These are phyloP conservation scores for Cancer borealis DNA, from an alignment of 2,888 invertebrate genomes.

Conservation along the genomic window DNA sequence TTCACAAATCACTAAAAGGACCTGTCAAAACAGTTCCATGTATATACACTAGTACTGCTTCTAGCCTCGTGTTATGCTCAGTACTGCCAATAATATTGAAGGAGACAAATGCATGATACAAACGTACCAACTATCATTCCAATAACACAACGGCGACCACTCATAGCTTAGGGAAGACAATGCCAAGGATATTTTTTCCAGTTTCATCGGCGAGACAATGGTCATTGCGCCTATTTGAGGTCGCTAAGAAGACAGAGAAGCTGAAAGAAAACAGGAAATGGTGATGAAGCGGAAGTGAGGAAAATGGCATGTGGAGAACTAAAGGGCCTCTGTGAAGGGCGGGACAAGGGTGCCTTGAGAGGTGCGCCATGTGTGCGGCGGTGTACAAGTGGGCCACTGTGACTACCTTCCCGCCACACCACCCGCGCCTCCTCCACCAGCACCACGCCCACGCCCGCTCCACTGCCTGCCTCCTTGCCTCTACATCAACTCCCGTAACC, in stretches of 20 bases:
- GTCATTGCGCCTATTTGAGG: neutral
- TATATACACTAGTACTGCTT: neutral
- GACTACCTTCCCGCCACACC: conserved; percentile 36
- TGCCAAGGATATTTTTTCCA: neutral
- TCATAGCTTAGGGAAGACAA: neutral
- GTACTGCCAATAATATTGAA: neutral
- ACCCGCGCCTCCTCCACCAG: conserved; percentile 34
- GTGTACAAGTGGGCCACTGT: conserved; percentile 34
- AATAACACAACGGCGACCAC: neutral
- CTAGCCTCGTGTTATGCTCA: neutral
- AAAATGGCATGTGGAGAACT: conserved; percentile 33
- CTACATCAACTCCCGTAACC: neutral
- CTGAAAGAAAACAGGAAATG: conserved; percentile 41
- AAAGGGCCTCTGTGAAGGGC: conserved; percentile 34
- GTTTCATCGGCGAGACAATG: neutral
- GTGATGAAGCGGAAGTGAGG: conserved; percentile 36
- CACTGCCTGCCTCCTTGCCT: neutral
- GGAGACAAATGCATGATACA: neutral
- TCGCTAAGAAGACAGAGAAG: conserved; percentile 37
- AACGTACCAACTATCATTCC: neutral
- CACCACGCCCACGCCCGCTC: conserved; percentile 29
- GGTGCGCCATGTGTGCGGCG: conserved; percentile 38
- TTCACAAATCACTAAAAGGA: neutral
- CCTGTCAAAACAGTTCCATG: neutral
- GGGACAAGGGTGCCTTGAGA: conserved; percentile 38